Conservation (phyloP, 2,888 invertebrate genomes). For the Trachelus iudaicus region DNA sequence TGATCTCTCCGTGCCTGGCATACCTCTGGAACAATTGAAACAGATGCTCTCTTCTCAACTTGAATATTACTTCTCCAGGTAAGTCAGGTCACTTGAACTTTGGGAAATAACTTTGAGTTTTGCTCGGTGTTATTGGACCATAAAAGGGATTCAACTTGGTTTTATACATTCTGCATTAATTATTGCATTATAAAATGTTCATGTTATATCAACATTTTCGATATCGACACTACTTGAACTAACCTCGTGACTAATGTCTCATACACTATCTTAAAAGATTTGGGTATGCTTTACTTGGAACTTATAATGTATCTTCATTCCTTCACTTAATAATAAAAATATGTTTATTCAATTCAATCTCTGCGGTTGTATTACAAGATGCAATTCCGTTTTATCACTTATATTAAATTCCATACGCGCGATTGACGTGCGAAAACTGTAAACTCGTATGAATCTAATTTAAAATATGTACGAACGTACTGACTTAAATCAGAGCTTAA, state of each 20-base stretch:
- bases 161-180: background rate
- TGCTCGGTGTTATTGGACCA: background rate
- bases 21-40: slow-evolving; percentile 80
- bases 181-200: background rate
- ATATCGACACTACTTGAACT: background rate
- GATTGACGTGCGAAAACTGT: background rate
- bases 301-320: background rate
- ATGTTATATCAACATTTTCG: background rate
- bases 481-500: background rate
- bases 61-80: slow-evolving; percentile 93
- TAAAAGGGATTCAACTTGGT: background rate
- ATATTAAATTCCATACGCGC: background rate
- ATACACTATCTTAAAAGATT: background rate
- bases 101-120: background rate
- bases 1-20: slow-evolving; percentile 65
- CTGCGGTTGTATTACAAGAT: background rate
- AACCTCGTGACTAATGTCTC: background rate
- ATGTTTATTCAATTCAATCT: slow-evolving; percentile 1
- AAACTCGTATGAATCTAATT: background rate
- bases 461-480: background rate
- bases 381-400: background rate
- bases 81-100: slow-evolving; percentile 24
- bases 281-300: background rate
- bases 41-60: slow-evolving; percentile 83
- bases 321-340: background rate